Conservation (phyloP, 2,797 vertebrate species). For the Pangasius mekongensis region DNA sequence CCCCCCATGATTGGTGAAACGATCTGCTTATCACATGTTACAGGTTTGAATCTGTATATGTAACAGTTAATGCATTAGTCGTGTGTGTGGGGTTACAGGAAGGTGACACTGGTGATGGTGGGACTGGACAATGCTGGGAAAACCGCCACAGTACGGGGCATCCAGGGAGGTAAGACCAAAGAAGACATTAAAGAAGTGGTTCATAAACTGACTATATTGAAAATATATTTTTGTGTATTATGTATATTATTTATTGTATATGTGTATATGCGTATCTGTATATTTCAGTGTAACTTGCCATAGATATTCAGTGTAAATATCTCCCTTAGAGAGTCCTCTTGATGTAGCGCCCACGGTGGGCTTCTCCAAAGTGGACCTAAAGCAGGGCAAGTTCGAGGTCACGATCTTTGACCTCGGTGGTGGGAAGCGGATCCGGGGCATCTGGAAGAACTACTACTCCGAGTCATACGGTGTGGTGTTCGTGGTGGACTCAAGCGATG, state of each 20-base stretch:
- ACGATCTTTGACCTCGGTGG: slow-evolving; percentile 85
- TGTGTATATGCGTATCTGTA: not conserved
- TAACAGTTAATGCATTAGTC: not conserved
- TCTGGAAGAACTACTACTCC: slow-evolving; percentile 85
- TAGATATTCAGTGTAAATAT: not conserved
- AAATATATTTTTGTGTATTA: not conserved
- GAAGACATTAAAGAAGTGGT: not conserved
- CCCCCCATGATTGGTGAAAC: not conserved
- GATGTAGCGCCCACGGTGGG: slow-evolving; percentile 77
- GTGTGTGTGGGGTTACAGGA: slow-evolving; percentile 68
- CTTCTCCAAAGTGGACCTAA: slow-evolving; percentile 80
- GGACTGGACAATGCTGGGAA: slow-evolving; percentile 88
- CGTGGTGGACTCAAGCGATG: slow-evolving; percentile 85
- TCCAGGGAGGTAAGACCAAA: slow-evolving; percentile 78
- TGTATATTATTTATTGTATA: not conserved
- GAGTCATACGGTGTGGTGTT: slow-evolving; percentile 85
- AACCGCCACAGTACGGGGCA: slow-evolving; percentile 79
- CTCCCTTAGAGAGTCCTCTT: slow-evolving; percentile 72
- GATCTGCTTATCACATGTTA: not conserved
- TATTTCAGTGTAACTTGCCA: too few species aligned
- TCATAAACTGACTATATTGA: not conserved
- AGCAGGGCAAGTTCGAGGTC: slow-evolving; percentile 85
- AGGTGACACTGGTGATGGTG: slow-evolving; percentile 83
- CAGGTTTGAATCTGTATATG: not conserved
- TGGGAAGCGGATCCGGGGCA: slow-evolving; percentile 76